phyloP scores from a whole-genome alignment of 1,140 invertebrate species.

The Probaryconus sp. region DNA sequence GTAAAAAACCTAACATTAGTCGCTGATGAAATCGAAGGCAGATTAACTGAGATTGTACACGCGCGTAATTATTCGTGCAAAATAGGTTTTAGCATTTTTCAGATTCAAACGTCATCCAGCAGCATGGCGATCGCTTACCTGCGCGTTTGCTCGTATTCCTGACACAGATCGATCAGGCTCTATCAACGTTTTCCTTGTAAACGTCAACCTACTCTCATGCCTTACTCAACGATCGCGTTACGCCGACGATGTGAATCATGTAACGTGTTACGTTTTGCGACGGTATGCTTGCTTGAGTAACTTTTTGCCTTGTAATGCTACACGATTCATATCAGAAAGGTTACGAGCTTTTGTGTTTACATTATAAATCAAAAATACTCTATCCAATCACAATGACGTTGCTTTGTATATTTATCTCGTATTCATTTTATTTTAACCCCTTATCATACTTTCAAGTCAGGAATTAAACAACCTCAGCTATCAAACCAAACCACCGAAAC shows the following conservation, averaged over 20 bases:
- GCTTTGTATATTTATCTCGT: too few relatives aligned
- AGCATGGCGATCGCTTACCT: conserved; percentile 14
- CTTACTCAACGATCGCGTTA: conserved; percentile 29
- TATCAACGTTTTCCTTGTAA: conserved; percentile 57
- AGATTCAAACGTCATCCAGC: conserved; percentile 23
- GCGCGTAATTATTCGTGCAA: conserved; percentile 10
- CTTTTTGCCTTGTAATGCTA: conserved; percentile 30
- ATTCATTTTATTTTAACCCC: too few relatives aligned
- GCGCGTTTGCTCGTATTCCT: conserved; percentile 21
- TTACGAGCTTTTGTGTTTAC: background rate
- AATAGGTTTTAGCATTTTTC: conserved; percentile 10
- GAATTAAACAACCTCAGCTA: too few relatives aligned
- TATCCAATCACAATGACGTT: too few relatives aligned
- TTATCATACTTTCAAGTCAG: too few relatives aligned
- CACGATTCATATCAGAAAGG: conserved; percentile 2
- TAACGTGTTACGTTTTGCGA: conserved; percentile 45
- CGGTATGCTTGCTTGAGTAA: conserved; percentile 5
- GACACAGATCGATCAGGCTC: conserved; percentile 54
- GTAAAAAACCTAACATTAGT: background rate
- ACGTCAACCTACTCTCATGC: conserved; percentile 25
- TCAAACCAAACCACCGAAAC: too few relatives aligned
- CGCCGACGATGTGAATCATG: conserved; percentile 37
- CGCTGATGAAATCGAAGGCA: conserved; percentile 7
- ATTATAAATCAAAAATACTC: background rate
- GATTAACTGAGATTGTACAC: conserved; percentile 6